phyloP scores from a whole-genome alignment of 2,888 invertebrate genomes.

The Calliopum simillimum region DNA sequence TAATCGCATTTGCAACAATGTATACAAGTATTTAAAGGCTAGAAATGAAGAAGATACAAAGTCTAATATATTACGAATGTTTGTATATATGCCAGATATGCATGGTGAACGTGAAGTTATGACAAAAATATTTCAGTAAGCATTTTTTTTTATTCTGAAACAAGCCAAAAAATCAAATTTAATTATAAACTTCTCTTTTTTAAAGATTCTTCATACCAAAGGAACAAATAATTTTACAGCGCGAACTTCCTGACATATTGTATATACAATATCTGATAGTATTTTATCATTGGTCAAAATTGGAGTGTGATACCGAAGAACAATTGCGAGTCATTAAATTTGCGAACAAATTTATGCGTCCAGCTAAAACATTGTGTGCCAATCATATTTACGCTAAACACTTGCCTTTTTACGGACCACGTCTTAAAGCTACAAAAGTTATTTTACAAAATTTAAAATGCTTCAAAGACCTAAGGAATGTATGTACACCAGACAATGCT shows the following conservation, averaged over 20 bases:
- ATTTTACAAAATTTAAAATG: slow-evolving; percentile 53
- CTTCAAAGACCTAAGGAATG: slow-evolving; percentile 48
- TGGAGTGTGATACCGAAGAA: slow-evolving; percentile 47
- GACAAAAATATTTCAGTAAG: slow-evolving; percentile 52
- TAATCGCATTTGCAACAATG: slow-evolving; percentile 50
- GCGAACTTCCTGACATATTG: slow-evolving; percentile 53
- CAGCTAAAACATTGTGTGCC: slow-evolving; percentile 47
- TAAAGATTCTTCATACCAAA: slow-evolving; percentile 50
- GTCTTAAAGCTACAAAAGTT: slow-evolving; percentile 50
- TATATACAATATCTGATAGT: slow-evolving; percentile 57
- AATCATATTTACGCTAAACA: slow-evolving; percentile 49
- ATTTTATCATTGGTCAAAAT: slow-evolving; percentile 55
- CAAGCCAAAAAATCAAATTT: slow-evolving; percentile 4
- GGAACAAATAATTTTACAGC: slow-evolving; percentile 43
- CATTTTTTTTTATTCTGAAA: background rate
- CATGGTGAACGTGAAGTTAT: slow-evolving; percentile 52
- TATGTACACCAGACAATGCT: slow-evolving; percentile 37
- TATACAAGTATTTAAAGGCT: slow-evolving; percentile 48
- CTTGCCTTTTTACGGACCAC: slow-evolving; percentile 49
- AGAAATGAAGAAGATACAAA: slow-evolving; percentile 35
- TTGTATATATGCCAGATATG: slow-evolving; percentile 53
- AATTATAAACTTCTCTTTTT: background rate
- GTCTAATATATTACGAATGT: slow-evolving; percentile 38
- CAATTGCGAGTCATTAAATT: slow-evolving; percentile 50
- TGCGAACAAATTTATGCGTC: slow-evolving; percentile 56